Conservation (phyloP, 2,888 invertebrate genomes). For the Brachypterus glaber region DNA sequence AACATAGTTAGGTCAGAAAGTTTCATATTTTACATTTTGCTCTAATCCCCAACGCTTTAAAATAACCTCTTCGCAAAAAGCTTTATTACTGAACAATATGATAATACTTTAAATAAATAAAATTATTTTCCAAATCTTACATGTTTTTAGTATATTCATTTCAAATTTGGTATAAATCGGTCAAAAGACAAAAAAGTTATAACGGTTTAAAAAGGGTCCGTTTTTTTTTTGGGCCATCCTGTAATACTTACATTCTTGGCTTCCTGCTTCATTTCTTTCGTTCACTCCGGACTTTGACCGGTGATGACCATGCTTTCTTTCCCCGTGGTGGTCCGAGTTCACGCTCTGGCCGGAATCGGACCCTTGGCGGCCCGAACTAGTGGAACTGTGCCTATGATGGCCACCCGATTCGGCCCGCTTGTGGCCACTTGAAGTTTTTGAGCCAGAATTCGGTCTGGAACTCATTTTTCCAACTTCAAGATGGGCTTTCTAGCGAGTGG, state of each 20-base stretch:
- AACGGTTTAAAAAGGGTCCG: too few species aligned
- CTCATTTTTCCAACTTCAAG: constrained; percentile 24
- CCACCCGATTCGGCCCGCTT: constrained; percentile 34
- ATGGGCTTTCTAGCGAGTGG: background rate
- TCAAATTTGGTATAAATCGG: too few species aligned
- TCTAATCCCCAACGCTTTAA: too few species aligned
- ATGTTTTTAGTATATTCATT: too few species aligned
- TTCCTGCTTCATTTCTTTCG: constrained; percentile 28
- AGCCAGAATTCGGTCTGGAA: constrained; percentile 30
- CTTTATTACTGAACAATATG: too few species aligned
- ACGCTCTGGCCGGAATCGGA: constrained; percentile 38
- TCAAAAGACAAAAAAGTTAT: too few species aligned
- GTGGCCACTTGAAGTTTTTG: constrained; percentile 29
- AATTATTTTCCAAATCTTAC: too few species aligned
- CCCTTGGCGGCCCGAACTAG: constrained; percentile 27
- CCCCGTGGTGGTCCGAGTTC: constrained; percentile 29
- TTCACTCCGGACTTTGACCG: constrained; percentile 37
- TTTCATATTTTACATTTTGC: too few species aligned
- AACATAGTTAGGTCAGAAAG: too few species aligned
- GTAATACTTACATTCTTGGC: constrained; percentile 34
- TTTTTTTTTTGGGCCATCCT: too few species aligned
- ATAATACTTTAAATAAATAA: too few species aligned
- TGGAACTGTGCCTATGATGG: constrained; percentile 21
- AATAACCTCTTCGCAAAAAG: too few species aligned
- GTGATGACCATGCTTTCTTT: constrained; percentile 33